A percentile compares a stretch with the other conserved stretches of the same genome.
These are phyloP conservation scores for Piprites chloris DNA, from an alignment of 2,113 vertebrate species.

Conservation along the genomic window DNA sequence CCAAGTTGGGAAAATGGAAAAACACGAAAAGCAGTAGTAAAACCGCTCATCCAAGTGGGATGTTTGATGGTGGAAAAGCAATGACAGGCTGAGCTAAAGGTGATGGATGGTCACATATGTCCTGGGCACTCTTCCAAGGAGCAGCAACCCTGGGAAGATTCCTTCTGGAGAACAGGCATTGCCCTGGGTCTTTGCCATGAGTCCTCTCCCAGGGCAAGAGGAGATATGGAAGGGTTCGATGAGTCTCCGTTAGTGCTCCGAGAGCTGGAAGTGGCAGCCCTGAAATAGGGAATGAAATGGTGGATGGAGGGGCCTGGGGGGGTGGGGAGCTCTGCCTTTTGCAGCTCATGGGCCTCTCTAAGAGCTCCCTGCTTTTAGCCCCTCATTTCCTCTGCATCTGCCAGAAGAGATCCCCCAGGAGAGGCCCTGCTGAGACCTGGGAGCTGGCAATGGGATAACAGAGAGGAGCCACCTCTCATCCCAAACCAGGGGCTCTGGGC, in stretches of 20 bases:
- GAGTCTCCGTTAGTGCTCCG: neutral
- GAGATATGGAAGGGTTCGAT: neutral
- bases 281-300: neutral
- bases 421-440: neutral
- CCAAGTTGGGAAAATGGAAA: neutral
- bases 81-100: neutral
- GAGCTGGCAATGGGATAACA: neutral
- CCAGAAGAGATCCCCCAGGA: neutral
- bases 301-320: neutral
- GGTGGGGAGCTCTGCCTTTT: neutral
- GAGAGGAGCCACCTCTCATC: rapidly evolving
- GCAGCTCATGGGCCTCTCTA: neutral
- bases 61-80: neutral
- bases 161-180: neutral
- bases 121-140: neutral
- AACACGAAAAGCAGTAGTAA: neutral
- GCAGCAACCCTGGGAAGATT: neutral
- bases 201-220: neutral
- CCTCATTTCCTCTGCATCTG: neutral
- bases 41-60: neutral
- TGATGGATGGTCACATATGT: neutral
- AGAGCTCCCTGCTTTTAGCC: neutral
- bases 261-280: neutral
- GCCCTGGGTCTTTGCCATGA: neutral
- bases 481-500: neutral